Evolutionary conservation across 2,888 invertebrate genomes (phyloP).

Genomic region (Azorinus chamasolen): DNA sequence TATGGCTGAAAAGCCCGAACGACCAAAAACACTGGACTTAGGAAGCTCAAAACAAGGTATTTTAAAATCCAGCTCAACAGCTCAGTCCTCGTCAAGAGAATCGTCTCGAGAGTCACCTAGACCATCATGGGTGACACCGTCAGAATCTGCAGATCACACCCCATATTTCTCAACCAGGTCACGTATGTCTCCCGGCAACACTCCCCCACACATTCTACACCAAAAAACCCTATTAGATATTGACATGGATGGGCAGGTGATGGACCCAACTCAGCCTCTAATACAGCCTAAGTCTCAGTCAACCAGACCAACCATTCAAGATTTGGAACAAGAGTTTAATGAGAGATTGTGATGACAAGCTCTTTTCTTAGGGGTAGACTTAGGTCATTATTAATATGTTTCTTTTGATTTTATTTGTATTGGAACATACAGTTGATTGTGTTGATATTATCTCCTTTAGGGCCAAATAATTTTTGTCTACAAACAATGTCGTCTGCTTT

Average conservation of each 20-base stretch:
- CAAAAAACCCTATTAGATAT: constrained; percentile 85
- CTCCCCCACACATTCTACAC: constrained; percentile 83
- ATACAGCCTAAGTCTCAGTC: constrained; percentile 57
- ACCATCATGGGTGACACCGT: constrained; percentile 62
- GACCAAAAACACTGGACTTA: constrained; percentile 89
- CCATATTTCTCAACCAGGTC: constrained; percentile 93
- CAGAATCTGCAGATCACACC: constrained; percentile 90
- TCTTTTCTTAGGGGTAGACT: too few species aligned
- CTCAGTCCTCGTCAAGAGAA: constrained; percentile 39
- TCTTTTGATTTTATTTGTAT: too few species aligned
- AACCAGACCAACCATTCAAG: constrained; percentile 49
- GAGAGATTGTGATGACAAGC: constrained; percentile 54
- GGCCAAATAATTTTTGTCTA: too few species aligned
- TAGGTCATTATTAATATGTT: too few species aligned
- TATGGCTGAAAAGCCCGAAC: constrained; percentile 50
- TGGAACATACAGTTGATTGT: too few species aligned
- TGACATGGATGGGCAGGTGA: constrained; percentile 85
- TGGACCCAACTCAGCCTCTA: constrained; percentile 83
- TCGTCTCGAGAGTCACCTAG: constrained; percentile 60
- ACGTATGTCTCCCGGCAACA: constrained; percentile 88
- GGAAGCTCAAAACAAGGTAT: constrained; percentile 61
- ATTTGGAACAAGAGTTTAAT: constrained; percentile 67
- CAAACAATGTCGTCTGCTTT: too few species aligned
- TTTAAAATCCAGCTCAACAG: constrained; percentile 57
- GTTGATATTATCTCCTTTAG: too few species aligned